Evolutionary conservation across 2,113 vertebrate genomes (phyloP).

Genomic region (Nestor notabilis): DNA sequence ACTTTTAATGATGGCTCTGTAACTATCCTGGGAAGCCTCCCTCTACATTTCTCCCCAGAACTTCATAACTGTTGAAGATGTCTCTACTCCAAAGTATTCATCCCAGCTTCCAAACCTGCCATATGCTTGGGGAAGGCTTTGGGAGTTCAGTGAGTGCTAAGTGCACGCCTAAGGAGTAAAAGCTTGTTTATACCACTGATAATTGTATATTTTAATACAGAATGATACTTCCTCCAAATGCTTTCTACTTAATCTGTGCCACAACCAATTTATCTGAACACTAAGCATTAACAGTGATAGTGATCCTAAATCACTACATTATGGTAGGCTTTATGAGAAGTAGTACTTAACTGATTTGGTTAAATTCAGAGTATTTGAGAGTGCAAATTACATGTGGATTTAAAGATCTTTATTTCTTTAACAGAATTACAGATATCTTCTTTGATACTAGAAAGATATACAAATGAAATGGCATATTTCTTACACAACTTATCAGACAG

Average conservation of each 20-base stretch:
- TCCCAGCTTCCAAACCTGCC: background rate
- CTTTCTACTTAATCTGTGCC: background rate
- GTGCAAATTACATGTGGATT: background rate
- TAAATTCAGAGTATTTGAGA: background rate
- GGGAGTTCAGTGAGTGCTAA: background rate
- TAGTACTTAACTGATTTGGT: background rate
- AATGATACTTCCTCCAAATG: background rate
- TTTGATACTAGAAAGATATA: background rate
- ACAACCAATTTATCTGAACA: background rate
- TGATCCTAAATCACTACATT: background rate
- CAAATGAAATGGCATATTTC: background rate
- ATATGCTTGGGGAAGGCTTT: background rate
- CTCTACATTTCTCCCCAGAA: background rate
- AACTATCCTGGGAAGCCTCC: background rate
- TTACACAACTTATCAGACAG: background rate
- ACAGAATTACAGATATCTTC: background rate
- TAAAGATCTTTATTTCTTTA: background rate
- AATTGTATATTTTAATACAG: background rate
- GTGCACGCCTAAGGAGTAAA: background rate
- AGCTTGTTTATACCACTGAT: background rate
- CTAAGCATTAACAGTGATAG: background rate
- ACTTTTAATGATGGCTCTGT: constrained; percentile 27
- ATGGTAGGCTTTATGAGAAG: background rate
- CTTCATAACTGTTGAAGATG: background rate
- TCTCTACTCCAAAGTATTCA: background rate